Conservation (phyloP, 2,888 invertebrate species). For the Athalia circularis region DNA sequence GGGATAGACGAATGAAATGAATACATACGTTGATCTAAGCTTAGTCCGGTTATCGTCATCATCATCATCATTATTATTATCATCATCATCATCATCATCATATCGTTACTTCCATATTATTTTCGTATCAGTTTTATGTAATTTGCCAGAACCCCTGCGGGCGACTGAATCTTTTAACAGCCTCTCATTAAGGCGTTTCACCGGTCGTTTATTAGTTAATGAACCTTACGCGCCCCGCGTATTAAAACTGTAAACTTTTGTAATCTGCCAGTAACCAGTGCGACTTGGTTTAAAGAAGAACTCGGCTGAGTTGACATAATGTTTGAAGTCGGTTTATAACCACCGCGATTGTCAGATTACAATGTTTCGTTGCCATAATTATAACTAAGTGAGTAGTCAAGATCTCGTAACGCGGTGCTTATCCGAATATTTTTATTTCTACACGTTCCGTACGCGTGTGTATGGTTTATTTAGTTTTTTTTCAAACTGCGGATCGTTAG, state of each 20-base stretch:
- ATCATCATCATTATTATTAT: neutral
- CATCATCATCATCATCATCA: neutral
- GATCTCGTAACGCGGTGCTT: no score
- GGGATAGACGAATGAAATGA: no score
- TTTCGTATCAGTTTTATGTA: conserved; percentile 32
- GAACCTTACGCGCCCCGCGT: conserved; percentile 33
- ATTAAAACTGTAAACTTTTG: conserved; percentile 41
- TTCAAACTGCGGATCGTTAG: no score
- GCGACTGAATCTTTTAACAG: conserved; percentile 39
- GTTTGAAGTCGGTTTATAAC: neutral
- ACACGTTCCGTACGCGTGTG: no score
- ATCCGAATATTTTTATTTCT: no score
- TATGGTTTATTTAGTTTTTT: no score
- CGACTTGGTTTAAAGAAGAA: conserved; percentile 14
- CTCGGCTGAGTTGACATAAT: conserved; percentile 18
- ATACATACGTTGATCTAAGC: no score
- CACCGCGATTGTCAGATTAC: conserved; percentile 26
- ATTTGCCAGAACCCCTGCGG: conserved; percentile 23
- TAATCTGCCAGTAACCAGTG: conserved; percentile 40
- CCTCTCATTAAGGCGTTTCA: conserved; percentile 38
- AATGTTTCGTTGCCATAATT: neutral
- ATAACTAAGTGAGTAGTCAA: neutral
- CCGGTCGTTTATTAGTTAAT: conserved; percentile 40
- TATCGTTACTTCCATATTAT: conserved; percentile 24
- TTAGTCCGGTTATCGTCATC: no score